Conservation (phyloP, 2,797 vertebrate genomes). For the Artibeus lituratus region DNA sequence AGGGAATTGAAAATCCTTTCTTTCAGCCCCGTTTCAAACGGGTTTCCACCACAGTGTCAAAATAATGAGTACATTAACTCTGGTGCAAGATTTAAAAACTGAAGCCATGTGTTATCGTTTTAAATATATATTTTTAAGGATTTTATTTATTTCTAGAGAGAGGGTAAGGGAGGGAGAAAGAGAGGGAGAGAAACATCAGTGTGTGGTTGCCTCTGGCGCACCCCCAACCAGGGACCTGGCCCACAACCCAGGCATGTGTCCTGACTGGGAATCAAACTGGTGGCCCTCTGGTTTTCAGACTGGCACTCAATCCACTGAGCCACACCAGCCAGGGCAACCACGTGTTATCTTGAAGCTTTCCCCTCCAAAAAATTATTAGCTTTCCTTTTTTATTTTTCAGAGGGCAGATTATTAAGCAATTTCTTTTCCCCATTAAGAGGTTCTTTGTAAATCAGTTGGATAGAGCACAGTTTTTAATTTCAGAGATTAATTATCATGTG, state of each 20-base stretch:
- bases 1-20: background rate
- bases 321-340: background rate
- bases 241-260: too few relatives aligned
- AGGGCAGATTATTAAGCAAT: conserved; percentile 35
- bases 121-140: too few relatives aligned
- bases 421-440: conserved; percentile 28
- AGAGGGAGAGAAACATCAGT: too few relatives aligned
- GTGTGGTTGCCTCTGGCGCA: too few relatives aligned
- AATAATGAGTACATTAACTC: background rate
- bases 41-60: background rate
- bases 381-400: background rate
- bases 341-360: background rate
- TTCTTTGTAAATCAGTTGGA: conserved; percentile 62
- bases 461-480: conserved; percentile 62
- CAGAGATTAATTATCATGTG: conserved; percentile 58
- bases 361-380: background rate
- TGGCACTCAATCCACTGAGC: too few relatives aligned
- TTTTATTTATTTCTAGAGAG: too few relatives aligned
- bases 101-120: background rate
- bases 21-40: background rate
- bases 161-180: too few relatives aligned
- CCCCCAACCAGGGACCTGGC: too few relatives aligned
- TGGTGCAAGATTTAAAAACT: conserved; percentile 37
- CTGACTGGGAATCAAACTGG: too few relatives aligned
- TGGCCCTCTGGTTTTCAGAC: too few relatives aligned